Evolutionary conservation across 2,888 invertebrate species (phyloP).

Genomic region (Noctua pronuba): DNA sequence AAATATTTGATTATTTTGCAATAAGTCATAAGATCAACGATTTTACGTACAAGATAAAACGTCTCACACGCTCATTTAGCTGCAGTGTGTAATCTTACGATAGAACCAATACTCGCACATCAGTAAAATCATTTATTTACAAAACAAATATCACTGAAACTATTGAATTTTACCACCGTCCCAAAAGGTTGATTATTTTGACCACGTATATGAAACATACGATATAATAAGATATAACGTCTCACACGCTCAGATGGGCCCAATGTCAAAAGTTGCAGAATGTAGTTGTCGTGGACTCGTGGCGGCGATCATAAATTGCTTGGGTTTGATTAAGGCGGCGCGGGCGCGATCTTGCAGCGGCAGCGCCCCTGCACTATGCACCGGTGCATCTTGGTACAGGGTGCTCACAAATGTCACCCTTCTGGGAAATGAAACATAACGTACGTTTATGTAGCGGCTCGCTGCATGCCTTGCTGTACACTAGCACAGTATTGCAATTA

Average conservation of each 20-base stretch:
- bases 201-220: not conserved
- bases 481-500: not conserved
- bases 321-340: constrained; percentile 87
- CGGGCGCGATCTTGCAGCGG: constrained; percentile 73
- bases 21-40: no score
- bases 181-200: not conserved
- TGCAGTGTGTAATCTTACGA: not conserved
- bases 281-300: constrained; percentile 44
- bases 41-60: no score
- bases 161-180: not conserved
- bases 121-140: not conserved
- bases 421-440: not conserved
- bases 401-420: constrained; percentile 57
- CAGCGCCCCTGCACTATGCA: constrained; percentile 76
- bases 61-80: not conserved
- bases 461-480: not conserved
- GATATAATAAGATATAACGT: not conserved
- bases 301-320: constrained; percentile 86
- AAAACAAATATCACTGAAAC: not conserved
- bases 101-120: not conserved
- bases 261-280: constrained; percentile 65
- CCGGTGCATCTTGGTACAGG: constrained; percentile 82
- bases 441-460: no score
- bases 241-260: not conserved
- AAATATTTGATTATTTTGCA: not conserved